phyloP scores from a whole-genome alignment of 2,888 invertebrate species.

The Escarpia spicata region DNA sequence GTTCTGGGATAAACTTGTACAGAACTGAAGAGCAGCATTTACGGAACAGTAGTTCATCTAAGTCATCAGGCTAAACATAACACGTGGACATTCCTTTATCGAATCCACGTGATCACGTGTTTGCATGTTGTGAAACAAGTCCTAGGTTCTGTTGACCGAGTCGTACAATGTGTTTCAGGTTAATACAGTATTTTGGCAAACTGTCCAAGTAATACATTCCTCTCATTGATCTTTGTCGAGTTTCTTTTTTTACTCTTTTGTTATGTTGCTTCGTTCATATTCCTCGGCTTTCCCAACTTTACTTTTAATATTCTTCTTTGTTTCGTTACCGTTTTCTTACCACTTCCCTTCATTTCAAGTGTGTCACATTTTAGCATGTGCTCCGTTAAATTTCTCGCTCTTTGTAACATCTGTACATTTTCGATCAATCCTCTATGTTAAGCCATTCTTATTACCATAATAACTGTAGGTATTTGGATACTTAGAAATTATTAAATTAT shows the following conservation, averaged over 20 bases:
- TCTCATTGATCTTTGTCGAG: not conserved
- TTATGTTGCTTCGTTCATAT: not conserved
- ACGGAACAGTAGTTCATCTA: not conserved
- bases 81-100: not conserved
- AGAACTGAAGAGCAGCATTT: not conserved
- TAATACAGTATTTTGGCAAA: not conserved
- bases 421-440: no score
- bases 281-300: not conserved
- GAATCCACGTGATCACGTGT: not conserved
- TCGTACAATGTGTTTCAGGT: not conserved
- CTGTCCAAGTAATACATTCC: not conserved
- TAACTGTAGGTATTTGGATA: no score
- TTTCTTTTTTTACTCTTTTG: not conserved
- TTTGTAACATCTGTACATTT: no score
- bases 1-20: not conserved
- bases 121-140: not conserved
- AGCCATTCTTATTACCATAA: no score
- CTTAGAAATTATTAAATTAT: no score
- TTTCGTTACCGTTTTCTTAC: not conserved
- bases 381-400: no score
- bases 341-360: not conserved
- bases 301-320: not conserved
- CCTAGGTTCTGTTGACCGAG: not conserved
- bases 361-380: not conserved
- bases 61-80: not conserved